Conservation (phyloP, 2,797 vertebrate species). For the Cyprinella venusta region DNA sequence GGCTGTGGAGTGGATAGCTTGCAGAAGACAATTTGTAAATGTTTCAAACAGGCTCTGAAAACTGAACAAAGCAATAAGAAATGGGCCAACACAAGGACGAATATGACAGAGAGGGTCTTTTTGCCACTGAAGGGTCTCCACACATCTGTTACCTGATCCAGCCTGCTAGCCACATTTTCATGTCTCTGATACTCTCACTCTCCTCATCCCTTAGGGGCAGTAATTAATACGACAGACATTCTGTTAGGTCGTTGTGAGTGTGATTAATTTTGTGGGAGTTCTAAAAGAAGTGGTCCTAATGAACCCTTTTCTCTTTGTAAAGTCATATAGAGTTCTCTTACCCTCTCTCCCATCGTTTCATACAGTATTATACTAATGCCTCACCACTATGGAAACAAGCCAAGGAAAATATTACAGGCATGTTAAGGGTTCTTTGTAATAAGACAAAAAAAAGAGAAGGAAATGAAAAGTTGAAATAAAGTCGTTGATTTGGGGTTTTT, state of each 20-base stretch:
- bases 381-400: conserved; percentile 18
- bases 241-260: conserved; percentile 44
- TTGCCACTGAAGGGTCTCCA: conserved; percentile 43
- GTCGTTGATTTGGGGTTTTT: too few relatives aligned
- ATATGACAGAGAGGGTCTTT: conserved; percentile 31
- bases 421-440: conserved; percentile 33
- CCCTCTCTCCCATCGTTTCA: conserved; percentile 38
- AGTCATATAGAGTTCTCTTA: conserved; percentile 32
- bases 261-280: conserved; percentile 55
- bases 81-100: conserved; percentile 21
- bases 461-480: too few relatives aligned
- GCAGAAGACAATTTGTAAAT: conserved; percentile 50
- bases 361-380: conserved; percentile 25
- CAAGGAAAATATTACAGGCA: conserved; percentile 19
- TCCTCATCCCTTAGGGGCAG: conserved; percentile 23
- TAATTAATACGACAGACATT: conserved; percentile 59
- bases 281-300: conserved; percentile 46
- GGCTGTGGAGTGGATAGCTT: conserved; percentile 30
- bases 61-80: conserved; percentile 39
- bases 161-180: conserved; percentile 38
- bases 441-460: not conserved
- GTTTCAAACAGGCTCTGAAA: conserved; percentile 40
- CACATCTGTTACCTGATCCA: conserved; percentile 55
- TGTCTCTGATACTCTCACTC: conserved; percentile 31
- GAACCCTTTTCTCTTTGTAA: conserved; percentile 48